These are phyloP conservation scores for Sturmia bella DNA, from an alignment of 2,888 invertebrate species.

Conservation along the genomic window DNA sequence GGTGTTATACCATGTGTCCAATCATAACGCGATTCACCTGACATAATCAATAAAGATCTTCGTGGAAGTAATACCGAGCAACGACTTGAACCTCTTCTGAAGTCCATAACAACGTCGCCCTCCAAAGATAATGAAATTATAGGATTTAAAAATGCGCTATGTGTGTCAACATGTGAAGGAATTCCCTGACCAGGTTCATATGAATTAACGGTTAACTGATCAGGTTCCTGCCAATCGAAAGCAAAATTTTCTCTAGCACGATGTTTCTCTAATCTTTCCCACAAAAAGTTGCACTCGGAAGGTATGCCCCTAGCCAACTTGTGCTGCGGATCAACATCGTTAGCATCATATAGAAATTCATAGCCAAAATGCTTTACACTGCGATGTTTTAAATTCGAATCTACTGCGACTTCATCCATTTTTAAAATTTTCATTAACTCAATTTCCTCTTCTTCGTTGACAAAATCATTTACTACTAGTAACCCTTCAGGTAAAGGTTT, in stretches of 20 bases:
- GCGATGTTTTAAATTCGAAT: constrained; percentile 87
- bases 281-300: constrained; percentile 85
- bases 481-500: constrained; percentile 86
- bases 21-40: constrained; percentile 89
- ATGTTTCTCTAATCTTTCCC: constrained; percentile 79
- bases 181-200: constrained; percentile 95
- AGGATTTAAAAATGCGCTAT: constrained; percentile 94
- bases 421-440: constrained; percentile 82
- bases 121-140: constrained; percentile 93
- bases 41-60: constrained; percentile 90
- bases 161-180: constrained; percentile 97
- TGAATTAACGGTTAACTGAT: constrained; percentile 93
- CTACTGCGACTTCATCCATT: constrained; percentile 61
- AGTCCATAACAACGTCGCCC: constrained; percentile 93
- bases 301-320: constrained; percentile 89
- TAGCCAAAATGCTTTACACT: constrained; percentile 95
- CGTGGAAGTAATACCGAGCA: constrained; percentile 86
- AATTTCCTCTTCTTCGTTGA: constrained; percentile 87
- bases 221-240: constrained; percentile 83
- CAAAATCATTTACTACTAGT: constrained; percentile 87
- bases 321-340: constrained; percentile 89
- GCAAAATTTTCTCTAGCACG: constrained; percentile 81
- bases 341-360: constrained; percentile 93
- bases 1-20: constrained; percentile 96
- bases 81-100: constrained; percentile 86